Evolutionary conservation across 1,140 invertebrate species (phyloP).

Genomic region (Adelges cooleyi): DNA sequence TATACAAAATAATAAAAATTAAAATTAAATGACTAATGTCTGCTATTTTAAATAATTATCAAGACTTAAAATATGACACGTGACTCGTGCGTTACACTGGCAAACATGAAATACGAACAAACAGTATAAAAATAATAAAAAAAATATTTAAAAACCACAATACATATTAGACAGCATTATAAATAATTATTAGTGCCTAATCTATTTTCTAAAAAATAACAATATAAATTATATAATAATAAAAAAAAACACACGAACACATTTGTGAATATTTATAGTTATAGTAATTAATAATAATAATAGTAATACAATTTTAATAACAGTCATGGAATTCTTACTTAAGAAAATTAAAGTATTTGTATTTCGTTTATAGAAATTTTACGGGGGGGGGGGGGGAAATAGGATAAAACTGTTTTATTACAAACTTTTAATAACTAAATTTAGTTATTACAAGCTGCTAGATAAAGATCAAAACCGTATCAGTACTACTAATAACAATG

Average conservation of each 20-base stretch:
- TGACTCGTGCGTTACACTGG: not conserved
- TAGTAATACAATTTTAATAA: too few species aligned
- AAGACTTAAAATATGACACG: not conserved
- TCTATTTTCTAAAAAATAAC: not conserved
- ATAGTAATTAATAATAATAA: not conserved
- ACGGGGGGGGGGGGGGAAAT: too few species aligned
- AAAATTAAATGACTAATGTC: conserved; percentile 4
- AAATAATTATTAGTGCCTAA: not conserved
- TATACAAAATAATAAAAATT: not conserved
- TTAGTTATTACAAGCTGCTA: too few species aligned
- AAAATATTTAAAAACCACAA: not conserved
- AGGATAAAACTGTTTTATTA: too few species aligned
- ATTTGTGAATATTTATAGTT: not conserved
- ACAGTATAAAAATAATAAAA: not conserved
- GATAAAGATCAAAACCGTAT: too few species aligned
- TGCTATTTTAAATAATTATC: not conserved
- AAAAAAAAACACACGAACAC: conserved; percentile 3
- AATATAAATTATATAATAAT: not conserved
- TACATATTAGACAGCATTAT: not conserved
- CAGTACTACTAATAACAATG: too few species aligned
- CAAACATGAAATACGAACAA: not conserved
- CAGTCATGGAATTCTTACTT: not conserved
- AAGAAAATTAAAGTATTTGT: not conserved
- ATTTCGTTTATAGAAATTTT: too few species aligned
- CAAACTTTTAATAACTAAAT: too few species aligned